A percentile compares a stretch with the other conserved stretches of the same genome.
Evolutionary conservation across 1,140 invertebrate species (phyloP).

Genomic region (Spodoptera frugiperda): DNA sequence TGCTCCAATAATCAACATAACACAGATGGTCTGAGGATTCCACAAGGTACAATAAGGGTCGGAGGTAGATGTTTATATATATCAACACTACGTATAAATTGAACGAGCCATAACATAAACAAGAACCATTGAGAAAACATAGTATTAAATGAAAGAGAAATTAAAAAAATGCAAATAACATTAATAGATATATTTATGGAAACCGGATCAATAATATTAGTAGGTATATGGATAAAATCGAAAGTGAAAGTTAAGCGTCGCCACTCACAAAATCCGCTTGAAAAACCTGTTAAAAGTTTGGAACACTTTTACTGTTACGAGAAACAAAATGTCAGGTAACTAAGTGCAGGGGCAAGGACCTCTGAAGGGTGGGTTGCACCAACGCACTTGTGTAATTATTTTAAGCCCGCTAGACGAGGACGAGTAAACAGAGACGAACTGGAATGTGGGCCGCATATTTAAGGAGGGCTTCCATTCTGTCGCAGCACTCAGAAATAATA

Average conservation of each 20-base stretch:
- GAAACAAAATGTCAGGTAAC: constrained; percentile 64
- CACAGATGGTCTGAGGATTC: constrained; percentile 59
- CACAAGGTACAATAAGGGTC: constrained; percentile 21
- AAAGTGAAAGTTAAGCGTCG: constrained; percentile 68
- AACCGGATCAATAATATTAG: constrained; percentile 39
- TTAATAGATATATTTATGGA: constrained; percentile 16
- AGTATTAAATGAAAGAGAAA: constrained; percentile 1
- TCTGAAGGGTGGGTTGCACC: constrained; percentile 64
- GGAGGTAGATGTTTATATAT: not conserved
- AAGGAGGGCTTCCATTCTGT: constrained; percentile 53
- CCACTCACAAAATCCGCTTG: constrained; percentile 52
- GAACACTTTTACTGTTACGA: constrained; percentile 65
- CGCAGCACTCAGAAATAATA: constrained; percentile 10
- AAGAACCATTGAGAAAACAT: not conserved
- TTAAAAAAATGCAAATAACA: constrained; percentile 39
- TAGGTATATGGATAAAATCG: constrained; percentile 45
- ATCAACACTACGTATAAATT: not conserved
- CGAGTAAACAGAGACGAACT: constrained; percentile 68
- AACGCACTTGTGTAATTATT: constrained; percentile 83
- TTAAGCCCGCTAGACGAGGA: constrained; percentile 77
- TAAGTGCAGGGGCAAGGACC: constrained; percentile 63
- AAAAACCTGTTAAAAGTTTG: constrained; percentile 64
- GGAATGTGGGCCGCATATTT: constrained; percentile 71
- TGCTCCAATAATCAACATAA: constrained; percentile 78
- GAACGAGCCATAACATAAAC: not conserved